Evolutionary conservation across 2,888 invertebrate genomes (phyloP), one percentile per base, ranked within the genome.

Genomic region (Merodon equestris): DNA sequence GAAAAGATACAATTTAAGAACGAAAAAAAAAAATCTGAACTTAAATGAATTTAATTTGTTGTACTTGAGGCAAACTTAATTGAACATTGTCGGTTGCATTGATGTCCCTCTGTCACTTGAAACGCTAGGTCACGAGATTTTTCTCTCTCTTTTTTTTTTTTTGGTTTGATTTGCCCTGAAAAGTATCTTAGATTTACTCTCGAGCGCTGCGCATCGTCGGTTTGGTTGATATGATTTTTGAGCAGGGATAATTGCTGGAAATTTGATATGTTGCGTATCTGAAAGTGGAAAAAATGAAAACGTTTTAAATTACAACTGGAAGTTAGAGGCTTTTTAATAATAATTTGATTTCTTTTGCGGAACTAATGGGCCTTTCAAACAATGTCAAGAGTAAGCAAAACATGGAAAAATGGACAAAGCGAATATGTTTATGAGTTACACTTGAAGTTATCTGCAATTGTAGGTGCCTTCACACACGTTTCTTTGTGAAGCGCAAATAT

Each of bases 21-120:
- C 27, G 7, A 14, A 42, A 47, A 58, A 42, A 9, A 58, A 57
- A 56, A 53, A 47, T 18, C 27, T n/a, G 50, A 58, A 56, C 44
- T 9, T 45, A 61, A 74, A 18, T 13, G 7, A 74, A 54, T 19
- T 48, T n/a, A 63, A 61, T 53, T n/a, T 15, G 53, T 57, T 27
- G 12, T 19, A 53, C 10, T n/a, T 1, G 58, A 60, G n/a, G 12
- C 45, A 63, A 68, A 38, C 15, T 47, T 18, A 48, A 66, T 17
- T 42, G 44, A 71, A 57, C 56, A 47, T 53, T 63, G 14, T 15
- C 67, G 77, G 56, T 77, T 72, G 72, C 77, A 77, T 77, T 58
- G 72, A 63, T 63, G 53, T 51, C n/a, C n/a, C 53, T 53, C 14
- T 36, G 14, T 42, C 13, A 27, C 27, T 4, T 27, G 27, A 2